phyloP scores from a whole-genome alignment of 1,140 invertebrate species.

The Centruroides vittatus region DNA sequence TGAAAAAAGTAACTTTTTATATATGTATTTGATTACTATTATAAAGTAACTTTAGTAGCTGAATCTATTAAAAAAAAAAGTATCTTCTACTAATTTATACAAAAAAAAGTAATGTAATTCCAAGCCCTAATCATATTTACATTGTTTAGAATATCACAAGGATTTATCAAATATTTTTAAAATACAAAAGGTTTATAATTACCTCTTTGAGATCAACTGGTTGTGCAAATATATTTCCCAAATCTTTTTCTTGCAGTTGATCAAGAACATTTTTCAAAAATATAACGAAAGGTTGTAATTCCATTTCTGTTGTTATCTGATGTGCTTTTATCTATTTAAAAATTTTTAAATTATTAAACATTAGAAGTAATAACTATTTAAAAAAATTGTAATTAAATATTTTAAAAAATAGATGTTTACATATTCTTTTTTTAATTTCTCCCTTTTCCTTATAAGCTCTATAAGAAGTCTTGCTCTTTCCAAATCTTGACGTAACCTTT shows the following conservation, averaged over 20 bases:
- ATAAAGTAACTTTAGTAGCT: no score
- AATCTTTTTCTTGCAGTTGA: constrained; percentile 60
- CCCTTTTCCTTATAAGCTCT: constrained; percentile 85
- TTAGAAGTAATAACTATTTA: constrained; percentile 17
- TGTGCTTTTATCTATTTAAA: constrained; percentile 42
- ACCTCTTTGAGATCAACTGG: constrained; percentile 74
- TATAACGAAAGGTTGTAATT: constrained; percentile 60
- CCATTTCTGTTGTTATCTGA: constrained; percentile 53
- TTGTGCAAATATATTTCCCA: constrained; percentile 76
- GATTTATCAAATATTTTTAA: no score
- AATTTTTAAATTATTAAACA: constrained; percentile 12
- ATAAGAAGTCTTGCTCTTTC: constrained; percentile 83
- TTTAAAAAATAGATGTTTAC: neutral
- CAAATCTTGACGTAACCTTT: constrained; percentile 82
- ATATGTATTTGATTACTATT: no score
- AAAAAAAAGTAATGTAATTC: no score
- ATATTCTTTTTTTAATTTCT: constrained; percentile 65
- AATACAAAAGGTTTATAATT: constrained; percentile 24
- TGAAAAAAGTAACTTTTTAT: no score
- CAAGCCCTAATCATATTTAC: no score
- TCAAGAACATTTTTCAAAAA: constrained; percentile 53
- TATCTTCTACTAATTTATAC: no score
- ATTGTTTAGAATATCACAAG: no score
- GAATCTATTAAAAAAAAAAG: no score
- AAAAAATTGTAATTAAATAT: neutral